phyloP scores from a whole-genome alignment of 2,113 vertebrate species.

The Casuarius casuarius region DNA sequence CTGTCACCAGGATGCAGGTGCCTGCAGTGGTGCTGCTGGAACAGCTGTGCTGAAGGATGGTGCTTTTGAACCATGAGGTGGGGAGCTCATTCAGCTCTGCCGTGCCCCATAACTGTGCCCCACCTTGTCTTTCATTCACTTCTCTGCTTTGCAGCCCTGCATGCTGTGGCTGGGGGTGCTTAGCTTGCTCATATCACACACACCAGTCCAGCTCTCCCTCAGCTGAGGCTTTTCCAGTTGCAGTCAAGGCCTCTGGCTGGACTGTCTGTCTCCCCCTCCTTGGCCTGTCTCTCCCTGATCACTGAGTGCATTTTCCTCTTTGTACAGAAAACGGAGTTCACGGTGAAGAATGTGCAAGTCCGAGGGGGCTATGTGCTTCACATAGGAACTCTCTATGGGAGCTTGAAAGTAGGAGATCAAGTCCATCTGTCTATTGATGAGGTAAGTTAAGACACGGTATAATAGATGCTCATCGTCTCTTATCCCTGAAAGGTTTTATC shows the following conservation, averaged over 20 bases:
- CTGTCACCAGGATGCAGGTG: not conserved
- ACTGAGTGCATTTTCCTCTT: not conserved
- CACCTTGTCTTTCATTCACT: not conserved
- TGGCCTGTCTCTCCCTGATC: not conserved
- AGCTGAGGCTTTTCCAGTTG: not conserved
- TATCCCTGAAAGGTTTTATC: not conserved
- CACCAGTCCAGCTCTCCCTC: not conserved
- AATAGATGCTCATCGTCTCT: not conserved
- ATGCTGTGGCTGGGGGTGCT: not conserved
- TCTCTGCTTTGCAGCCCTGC: not conserved
- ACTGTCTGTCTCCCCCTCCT: not conserved
- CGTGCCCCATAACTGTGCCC: not conserved
- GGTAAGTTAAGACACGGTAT: constrained; percentile 74
- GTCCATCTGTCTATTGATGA: constrained; percentile 90
- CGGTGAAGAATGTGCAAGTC: constrained; percentile 94
- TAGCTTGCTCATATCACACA: not conserved
- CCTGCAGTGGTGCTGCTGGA: not conserved
- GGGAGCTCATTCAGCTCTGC: not conserved
- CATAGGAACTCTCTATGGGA: constrained; percentile 90
- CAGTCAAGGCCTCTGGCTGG: not conserved
- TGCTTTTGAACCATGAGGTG: not conserved
- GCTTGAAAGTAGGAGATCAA: constrained; percentile 87
- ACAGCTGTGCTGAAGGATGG: not conserved
- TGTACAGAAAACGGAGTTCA: constrained; percentile 93
- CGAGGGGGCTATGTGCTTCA: constrained; percentile 94